Percentiles rank a stretch among this genome's conserved stretches.
These are phyloP conservation scores for Bombycilla garrulus DNA, from an alignment of 2,113 vertebrate species.

Conservation along the genomic window DNA sequence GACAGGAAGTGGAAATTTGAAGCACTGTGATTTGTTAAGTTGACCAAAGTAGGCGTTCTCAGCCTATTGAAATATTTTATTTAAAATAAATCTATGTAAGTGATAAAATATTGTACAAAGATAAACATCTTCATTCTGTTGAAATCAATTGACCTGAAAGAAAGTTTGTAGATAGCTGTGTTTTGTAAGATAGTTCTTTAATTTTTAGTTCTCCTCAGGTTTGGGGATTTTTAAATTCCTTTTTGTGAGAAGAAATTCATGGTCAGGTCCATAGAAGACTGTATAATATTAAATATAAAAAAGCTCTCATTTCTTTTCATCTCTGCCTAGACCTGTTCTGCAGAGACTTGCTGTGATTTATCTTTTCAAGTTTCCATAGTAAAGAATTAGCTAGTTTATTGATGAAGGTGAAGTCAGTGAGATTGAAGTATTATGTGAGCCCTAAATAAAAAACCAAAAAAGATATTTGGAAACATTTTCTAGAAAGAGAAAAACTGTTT, in stretches of 20 bases:
- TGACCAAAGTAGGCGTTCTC: not conserved
- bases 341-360: not conserved
- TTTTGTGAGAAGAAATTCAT: not conserved
- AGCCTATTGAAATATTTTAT: not conserved
- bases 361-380: not conserved
- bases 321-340: not conserved
- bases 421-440: not conserved
- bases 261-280: not conserved
- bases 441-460: not conserved
- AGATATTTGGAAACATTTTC: not conserved
- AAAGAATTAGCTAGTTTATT: not conserved
- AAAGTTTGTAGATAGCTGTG: not conserved
- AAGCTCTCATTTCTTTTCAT: not conserved
- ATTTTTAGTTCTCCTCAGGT: not conserved
- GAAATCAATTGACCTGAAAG: not conserved
- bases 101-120: not conserved
- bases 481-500: not conserved
- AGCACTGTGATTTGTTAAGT: not conserved
- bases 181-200: not conserved
- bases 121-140: not conserved
- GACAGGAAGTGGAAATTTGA: not conserved
- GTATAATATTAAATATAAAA: not conserved
- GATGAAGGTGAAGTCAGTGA: not conserved
- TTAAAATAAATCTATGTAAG: not conserved
- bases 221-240: not conserved